Evolutionary conservation across 2,113 vertebrate genomes (phyloP), one percentile per base, ranked within the genome.

Genomic region (Panthera uncia): DNA sequence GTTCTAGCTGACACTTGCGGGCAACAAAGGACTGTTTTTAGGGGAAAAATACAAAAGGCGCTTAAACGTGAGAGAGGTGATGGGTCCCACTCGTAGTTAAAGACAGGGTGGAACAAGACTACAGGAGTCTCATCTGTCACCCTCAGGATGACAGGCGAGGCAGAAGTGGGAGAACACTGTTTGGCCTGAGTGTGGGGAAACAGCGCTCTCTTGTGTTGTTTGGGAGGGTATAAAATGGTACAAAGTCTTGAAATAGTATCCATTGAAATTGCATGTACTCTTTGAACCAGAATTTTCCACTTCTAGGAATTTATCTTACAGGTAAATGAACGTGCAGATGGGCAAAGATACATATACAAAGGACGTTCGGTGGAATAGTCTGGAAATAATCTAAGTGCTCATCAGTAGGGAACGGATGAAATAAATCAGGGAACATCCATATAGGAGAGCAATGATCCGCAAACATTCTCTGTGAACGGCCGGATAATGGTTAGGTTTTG

Each of bases 131-230:
- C 31, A 4, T 41, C 29, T 95, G 52, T 74, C 41, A 25, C 55
- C 66, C 29, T 9, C 82, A 21, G 78, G 74, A 27, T 33, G 61
- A 36, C 52, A 38, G 11, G 29, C 63, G 57, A 92, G 41, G 8
- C 45, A 27, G 25, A 63, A 31, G n/a, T 78, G 5, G 25, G 38
- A 69, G 82, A 41, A 15, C 41, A 8, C 23, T 3, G 7, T 0
- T 4, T 11, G 21, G 65, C 48, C 0, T 23, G 81, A 15, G 4
- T 1, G 21, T 5, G 33, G 29, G 41, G 57, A 69, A 78, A 69
- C 57, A 0, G 15, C 2, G 0, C 8, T 21, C 38, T n/a, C 41
- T 78, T n/a, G 0, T 11, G 0, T 57, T 29, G 11, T 76, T 27
- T 38, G 41, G 63, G 57, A 74, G 71, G 19, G 29, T 69, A 25